Percentiles rank a stretch among this genome's conserved stretches.
phyloP scores from a whole-genome alignment of 2,888 invertebrate species.

The Glyphotaelius pellucidus region DNA sequence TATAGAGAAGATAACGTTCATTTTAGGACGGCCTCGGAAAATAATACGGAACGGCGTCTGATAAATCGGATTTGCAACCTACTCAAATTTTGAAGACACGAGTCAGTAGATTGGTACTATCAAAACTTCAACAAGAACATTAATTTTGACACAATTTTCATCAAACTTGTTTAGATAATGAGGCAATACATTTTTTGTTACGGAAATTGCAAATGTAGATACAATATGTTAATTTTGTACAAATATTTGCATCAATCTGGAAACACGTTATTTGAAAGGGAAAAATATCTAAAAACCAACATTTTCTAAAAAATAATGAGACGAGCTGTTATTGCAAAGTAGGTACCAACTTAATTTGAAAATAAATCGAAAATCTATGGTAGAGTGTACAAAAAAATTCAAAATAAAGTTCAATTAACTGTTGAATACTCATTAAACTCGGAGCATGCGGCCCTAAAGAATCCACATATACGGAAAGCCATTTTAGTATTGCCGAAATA shows the following conservation, averaged over 20 bases:
- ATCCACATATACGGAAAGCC: background rate
- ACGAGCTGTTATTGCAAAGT: background rate
- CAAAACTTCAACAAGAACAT: background rate
- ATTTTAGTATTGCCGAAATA: background rate
- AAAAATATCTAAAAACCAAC: background rate
- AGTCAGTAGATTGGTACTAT: background rate
- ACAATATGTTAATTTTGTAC: background rate
- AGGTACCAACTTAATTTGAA: background rate
- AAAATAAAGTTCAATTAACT: background rate
- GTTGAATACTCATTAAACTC: background rate
- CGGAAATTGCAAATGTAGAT: background rate
- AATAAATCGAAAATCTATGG: background rate
- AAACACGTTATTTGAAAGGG: background rate
- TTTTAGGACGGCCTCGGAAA: background rate
- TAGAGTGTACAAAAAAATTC: no score
- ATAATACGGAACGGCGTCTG: constrained; percentile 34
- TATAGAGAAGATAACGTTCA: constrained; percentile 4
- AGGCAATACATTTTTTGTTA: background rate
- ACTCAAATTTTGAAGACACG: background rate
- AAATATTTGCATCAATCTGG: background rate
- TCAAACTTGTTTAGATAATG: background rate
- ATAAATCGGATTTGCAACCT: background rate
- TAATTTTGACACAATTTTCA: background rate
- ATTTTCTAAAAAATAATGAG: background rate
- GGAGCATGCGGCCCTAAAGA: background rate